Conservation (phyloP, 2,888 invertebrate genomes). For the Agapostemon virescens region DNA sequence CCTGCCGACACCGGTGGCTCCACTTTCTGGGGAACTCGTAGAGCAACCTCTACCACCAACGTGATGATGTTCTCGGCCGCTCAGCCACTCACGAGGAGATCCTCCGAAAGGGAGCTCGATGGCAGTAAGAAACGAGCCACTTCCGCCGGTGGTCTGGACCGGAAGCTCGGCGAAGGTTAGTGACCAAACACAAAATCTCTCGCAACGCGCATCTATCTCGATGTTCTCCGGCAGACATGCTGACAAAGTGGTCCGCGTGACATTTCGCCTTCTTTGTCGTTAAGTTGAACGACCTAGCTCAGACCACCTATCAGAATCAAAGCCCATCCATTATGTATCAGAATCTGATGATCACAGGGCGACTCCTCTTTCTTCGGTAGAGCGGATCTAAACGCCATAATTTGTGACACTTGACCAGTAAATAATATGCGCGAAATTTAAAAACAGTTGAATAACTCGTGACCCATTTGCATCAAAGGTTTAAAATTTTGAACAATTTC, state of each 20-base stretch:
- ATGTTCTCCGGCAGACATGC: background rate
- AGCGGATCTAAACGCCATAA: too few relatives aligned
- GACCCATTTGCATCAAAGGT: too few relatives aligned
- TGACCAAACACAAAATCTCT: slow-evolving; percentile 11
- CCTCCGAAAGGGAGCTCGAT: slow-evolving; percentile 91
- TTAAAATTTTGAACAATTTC: too few relatives aligned
- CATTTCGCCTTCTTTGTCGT: background rate
- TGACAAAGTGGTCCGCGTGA: background rate
- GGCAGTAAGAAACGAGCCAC: slow-evolving; percentile 89
- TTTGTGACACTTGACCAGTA: too few relatives aligned
- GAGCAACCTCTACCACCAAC: slow-evolving; percentile 94
- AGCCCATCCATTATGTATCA: background rate
- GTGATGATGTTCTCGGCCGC: slow-evolving; percentile 88
- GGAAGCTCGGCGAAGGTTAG: slow-evolving; percentile 84
- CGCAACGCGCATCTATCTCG: background rate
- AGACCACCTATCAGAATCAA: too few relatives aligned
- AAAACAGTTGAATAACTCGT: too few relatives aligned
- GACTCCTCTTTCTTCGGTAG: too few relatives aligned
- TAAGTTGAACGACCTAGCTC: background rate
- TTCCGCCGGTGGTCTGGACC: slow-evolving; percentile 87
- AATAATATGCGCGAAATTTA: too few relatives aligned
- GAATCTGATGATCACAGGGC: background rate
- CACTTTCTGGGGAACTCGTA: slow-evolving; percentile 92
- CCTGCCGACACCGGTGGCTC: slow-evolving; percentile 88
- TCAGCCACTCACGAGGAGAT: slow-evolving; percentile 88